Conservation (phyloP, 2,797 vertebrate species). For the Poliocrania exsul region DNA sequence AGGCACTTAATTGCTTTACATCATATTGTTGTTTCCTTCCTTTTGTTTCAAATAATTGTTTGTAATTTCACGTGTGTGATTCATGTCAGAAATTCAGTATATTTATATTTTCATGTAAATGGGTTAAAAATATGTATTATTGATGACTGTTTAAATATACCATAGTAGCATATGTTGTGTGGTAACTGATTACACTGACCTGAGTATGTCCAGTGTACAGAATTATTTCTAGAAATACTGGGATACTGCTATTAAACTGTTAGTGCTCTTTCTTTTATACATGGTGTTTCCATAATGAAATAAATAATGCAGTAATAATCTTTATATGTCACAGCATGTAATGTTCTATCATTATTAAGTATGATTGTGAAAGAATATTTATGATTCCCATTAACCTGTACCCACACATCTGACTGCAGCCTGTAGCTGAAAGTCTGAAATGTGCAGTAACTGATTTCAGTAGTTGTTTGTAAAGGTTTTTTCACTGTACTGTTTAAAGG, state of each 20-base stretch:
- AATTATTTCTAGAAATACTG: not conserved
- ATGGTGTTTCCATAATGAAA: not conserved
- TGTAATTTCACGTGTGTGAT: not conserved
- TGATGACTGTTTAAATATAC: not conserved
- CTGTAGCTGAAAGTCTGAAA: not conserved
- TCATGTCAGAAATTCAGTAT: not conserved
- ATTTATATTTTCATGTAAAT: not conserved
- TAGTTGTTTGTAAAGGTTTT: not conserved
- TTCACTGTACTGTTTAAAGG: not conserved
- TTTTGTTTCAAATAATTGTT: not conserved
- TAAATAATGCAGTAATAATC: not conserved
- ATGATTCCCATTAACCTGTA: not conserved
- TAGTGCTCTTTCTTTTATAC: not conserved
- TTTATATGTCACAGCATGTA: not conserved
- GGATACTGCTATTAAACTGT: not conserved
- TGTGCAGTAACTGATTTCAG: not conserved
- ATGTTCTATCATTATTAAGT: not conserved
- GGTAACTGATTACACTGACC: not conserved
- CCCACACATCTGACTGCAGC: not conserved
- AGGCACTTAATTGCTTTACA: not conserved
- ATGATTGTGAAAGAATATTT: not conserved
- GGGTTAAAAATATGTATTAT: not conserved
- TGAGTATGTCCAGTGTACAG: not conserved
- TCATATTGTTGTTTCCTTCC: not conserved
- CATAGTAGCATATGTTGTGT: not conserved